Evolutionary conservation across 1,140 invertebrate species (phyloP).

Genomic region (Ephestia elutella): DNA sequence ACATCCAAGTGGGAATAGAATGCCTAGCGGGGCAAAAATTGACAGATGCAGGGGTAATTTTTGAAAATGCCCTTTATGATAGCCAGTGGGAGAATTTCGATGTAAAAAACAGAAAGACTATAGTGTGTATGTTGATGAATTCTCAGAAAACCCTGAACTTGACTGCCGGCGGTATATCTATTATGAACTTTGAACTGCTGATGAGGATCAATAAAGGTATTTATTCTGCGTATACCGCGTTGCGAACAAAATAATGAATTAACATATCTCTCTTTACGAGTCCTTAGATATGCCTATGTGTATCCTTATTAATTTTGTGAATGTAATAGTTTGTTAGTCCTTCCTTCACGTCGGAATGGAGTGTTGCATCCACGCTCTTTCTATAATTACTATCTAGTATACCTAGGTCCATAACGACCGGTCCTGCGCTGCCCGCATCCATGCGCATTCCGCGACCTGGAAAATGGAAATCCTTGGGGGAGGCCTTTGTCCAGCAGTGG

Average conservation of each 20-base stretch:
- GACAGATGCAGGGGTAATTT: conserved; percentile 32
- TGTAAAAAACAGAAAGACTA: conserved; percentile 17
- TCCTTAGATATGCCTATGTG: no score
- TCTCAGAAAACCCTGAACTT: conserved; percentile 26
- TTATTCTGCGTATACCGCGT: conserved; percentile 13
- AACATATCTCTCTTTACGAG: no score
- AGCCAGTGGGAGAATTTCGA: conserved; percentile 31
- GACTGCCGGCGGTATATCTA: conserved; percentile 24
- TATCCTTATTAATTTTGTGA: no score
- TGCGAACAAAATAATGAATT: neutral
- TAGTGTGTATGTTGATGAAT: conserved; percentile 23
- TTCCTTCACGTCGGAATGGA: no score
- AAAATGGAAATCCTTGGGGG: no score
- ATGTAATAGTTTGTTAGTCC: no score
- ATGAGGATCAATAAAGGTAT: conserved; percentile 24
- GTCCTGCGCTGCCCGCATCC: no score
- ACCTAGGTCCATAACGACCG: no score
- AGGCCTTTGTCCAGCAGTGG: no score
- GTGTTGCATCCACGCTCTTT: no score
- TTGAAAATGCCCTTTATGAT: conserved; percentile 28
- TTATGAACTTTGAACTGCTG: conserved; percentile 17
- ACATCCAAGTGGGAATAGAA: conserved; percentile 37
- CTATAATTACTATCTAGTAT: no score
- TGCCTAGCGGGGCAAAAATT: conserved; percentile 40
- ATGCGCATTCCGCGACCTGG: no score